These are phyloP conservation scores for Drosophila kokeensis DNA, from an alignment of 2,888 invertebrate species.

Conservation along the genomic window DNA sequence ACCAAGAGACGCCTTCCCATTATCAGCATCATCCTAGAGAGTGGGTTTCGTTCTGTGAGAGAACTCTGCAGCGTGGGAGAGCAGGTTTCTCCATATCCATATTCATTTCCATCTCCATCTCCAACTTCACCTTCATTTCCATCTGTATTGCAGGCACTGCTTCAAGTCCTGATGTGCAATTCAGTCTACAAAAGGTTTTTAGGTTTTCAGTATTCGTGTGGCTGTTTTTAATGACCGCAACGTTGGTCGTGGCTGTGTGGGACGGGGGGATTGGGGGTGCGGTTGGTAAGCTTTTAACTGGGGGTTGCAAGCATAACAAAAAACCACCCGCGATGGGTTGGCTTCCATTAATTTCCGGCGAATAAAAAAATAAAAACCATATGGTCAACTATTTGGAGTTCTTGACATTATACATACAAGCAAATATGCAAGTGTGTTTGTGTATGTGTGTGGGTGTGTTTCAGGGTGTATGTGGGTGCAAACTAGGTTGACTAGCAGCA, in stretches of 20 bases:
- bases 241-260: background rate
- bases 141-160: background rate
- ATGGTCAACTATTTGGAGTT: slow-evolving; percentile 28
- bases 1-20: background rate
- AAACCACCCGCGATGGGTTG: slow-evolving; percentile 14
- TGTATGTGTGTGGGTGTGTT: background rate
- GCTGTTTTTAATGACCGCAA: background rate
- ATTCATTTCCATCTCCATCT: background rate
- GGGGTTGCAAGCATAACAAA: slow-evolving; percentile 9
- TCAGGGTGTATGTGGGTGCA: background rate
- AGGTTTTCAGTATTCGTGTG: background rate
- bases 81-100: background rate
- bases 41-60: background rate
- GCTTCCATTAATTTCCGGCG: slow-evolving; percentile 65
- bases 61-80: background rate
- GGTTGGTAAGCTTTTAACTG: slow-evolving; percentile 27
- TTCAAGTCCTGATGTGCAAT: background rate
- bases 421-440: background rate
- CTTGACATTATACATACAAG: background rate
- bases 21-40: background rate
- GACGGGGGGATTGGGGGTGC: background rate
- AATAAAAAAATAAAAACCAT: slow-evolving; percentile 32
- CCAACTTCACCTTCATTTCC: background rate
- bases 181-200: background rate
- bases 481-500: slow-evolving; percentile 1